A percentile compares a stretch with the other conserved stretches of the same genome.
Conservation (phyloP, 92 coral and sea anemone genomes). For the Paramuricea clavata region DNA sequence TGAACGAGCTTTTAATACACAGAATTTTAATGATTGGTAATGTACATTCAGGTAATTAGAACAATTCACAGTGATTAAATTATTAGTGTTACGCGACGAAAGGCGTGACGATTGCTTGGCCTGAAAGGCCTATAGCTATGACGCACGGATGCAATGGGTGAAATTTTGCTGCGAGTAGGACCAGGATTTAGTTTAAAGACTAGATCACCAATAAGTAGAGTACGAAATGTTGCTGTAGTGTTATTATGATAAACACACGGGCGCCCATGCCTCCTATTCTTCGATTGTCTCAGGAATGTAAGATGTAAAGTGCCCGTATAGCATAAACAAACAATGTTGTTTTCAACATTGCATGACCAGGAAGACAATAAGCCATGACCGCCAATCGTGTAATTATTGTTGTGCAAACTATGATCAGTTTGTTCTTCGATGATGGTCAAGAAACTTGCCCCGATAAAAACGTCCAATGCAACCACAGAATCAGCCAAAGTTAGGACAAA, state of each 20-base stretch:
- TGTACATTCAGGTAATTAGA: neutral
- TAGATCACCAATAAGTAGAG: constrained; percentile 26
- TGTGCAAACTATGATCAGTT: too few relatives aligned
- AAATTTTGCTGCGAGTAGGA: constrained; percentile 34
- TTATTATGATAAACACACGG: neutral
- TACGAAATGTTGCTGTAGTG: constrained; percentile 10
- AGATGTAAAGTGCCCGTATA: neutral
- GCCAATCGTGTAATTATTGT: too few relatives aligned
- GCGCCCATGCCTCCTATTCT: constrained; percentile 17
- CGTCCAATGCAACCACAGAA: too few relatives aligned
- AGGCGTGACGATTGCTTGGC: constrained; percentile 8
- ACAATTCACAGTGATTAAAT: neutral
- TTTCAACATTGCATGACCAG: too few relatives aligned
- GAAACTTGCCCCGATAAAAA: too few relatives aligned
- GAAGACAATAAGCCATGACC: too few relatives aligned
- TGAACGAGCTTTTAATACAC: constrained; percentile 12
- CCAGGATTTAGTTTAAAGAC: constrained; percentile 50
- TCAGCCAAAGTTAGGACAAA: too few relatives aligned
- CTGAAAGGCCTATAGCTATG: neutral
- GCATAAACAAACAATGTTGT: too few relatives aligned
- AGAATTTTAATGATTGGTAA: constrained; percentile 34
- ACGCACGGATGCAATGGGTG: constrained; percentile 5
- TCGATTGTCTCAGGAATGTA: constrained; percentile 1
- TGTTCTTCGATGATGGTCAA: too few relatives aligned
- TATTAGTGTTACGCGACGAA: constrained; percentile 12